Evolutionary conservation across 2,797 vertebrate genomes (phyloP).

Genomic region (Taenioides sp.): DNA sequence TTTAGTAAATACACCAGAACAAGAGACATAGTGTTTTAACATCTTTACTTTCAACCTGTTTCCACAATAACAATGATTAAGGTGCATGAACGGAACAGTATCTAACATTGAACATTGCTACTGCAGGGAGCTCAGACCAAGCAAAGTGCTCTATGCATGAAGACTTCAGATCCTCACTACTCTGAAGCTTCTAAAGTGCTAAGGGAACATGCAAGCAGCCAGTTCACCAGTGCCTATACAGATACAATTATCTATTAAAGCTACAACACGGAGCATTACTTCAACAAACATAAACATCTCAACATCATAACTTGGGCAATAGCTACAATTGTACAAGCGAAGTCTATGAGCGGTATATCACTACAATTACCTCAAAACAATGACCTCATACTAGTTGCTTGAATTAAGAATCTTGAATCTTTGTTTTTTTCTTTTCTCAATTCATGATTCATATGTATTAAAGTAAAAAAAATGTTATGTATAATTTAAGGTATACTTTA

Average conservation of each 20-base stretch:
- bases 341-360: background rate
- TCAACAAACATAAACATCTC: conserved; percentile 16
- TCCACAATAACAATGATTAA: conserved; percentile 58
- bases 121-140: conserved; percentile 42
- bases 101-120: conserved; percentile 50
- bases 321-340: background rate
- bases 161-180: conserved; percentile 17
- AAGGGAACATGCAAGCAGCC: conserved; percentile 56
- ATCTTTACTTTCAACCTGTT: conserved; percentile 61
- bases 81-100: conserved; percentile 48
- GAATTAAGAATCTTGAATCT: background rate
- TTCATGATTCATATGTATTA: no score
- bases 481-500: no score
- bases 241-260: conserved; percentile 34
- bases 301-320: background rate
- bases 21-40: conserved; percentile 30
- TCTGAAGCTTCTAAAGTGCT: conserved; percentile 51
- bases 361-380: background rate
- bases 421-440: no score
- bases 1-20: conserved; percentile 19
- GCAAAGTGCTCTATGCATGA: conserved; percentile 32
- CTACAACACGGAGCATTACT: conserved; percentile 42
- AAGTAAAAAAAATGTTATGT: no score
- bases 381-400: background rate
- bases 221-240: conserved; percentile 21